Base-by-base conservation (phyloP, 2,113 vertebrate species). In the Hippocampus abdominalis region DNA sequence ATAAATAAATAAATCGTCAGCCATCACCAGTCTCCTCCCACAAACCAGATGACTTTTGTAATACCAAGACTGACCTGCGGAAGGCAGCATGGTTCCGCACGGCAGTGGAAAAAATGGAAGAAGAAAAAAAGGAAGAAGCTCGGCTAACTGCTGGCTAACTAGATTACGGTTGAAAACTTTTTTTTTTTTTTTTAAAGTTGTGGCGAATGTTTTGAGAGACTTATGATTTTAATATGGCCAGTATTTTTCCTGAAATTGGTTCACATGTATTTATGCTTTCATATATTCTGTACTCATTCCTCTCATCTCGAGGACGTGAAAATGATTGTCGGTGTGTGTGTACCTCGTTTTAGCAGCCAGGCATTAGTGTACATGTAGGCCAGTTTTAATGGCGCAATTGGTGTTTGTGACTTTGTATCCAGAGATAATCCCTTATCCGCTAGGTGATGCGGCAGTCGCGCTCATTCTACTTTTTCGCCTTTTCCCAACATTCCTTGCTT, bases 391-490 rank as follows among this genome's bases (percentile, higher is more conserved):
- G 5, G 15, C 46, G 4, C 46, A 49, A 5, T 18, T 44, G 42
- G 13, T 44, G 42, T 49, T 54, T 54, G 18, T 11, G 51, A 54
- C 51, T 54, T 54, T 11, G 16, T 8, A 21, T 49, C 15, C 48
- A 20, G 48, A 54, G n/a, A 54, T n/a, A 23, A n/a, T n/a, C 51
- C 51, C 51, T 54, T 23, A 11, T 9, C n/a, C 3, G 21, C 10
- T 54, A 54, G 51, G 23, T 23, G 10, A 4, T 10, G 23, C n/a
- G 44, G 36, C 76, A 84, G 72, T 76, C 84, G 73, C 72, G 81
- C 67, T 82, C 80, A 82, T 73, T 76, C 51, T 60, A 72, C 64
- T 15, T 68, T 32, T 49, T 46, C 48, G 36, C 67, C 39, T 15
- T 68, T 74, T 78, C 82, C 72, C 69, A 32, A 54, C 48, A 67